Conservation (phyloP, 2,888 invertebrate genomes). For the Frankliniella fusca region DNA sequence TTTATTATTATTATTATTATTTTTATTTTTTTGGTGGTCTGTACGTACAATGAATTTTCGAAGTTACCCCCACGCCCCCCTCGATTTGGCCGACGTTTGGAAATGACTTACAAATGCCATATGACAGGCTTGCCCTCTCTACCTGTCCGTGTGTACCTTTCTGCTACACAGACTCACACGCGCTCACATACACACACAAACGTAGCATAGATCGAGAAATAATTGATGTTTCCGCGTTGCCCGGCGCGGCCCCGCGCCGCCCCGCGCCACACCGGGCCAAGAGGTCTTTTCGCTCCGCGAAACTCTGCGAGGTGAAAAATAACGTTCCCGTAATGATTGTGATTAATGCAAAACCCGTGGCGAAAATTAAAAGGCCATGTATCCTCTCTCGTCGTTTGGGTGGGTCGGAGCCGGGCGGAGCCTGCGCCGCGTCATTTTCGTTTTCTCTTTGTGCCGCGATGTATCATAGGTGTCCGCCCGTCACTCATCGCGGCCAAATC, state of each 20-base stretch:
- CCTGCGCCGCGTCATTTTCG: background rate
- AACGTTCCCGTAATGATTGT: background rate
- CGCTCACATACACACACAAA: too few relatives aligned
- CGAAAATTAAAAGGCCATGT: conserved; percentile 22
- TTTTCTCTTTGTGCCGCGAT: too few relatives aligned
- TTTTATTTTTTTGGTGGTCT: too few relatives aligned
- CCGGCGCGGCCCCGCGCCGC: background rate
- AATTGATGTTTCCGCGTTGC: background rate
- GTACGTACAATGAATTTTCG: too few relatives aligned
- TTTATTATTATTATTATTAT: too few relatives aligned
- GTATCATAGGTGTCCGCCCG: background rate
- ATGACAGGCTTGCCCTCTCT: too few relatives aligned
- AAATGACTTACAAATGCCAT: too few relatives aligned
- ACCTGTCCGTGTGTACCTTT: too few relatives aligned
- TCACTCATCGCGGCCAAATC: background rate
- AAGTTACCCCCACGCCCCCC: too few relatives aligned
- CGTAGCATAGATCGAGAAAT: conserved; percentile 5
- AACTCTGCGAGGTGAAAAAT: background rate
- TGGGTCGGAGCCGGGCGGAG: background rate
- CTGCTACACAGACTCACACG: too few relatives aligned
- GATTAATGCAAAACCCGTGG: background rate
- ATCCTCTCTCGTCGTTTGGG: background rate
- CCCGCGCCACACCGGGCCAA: too few relatives aligned
- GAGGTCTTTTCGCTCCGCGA: background rate
- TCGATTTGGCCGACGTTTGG: too few relatives aligned